phyloP scores from a whole-genome alignment of 2,113 vertebrate genomes.

The Cariama cristata region DNA sequence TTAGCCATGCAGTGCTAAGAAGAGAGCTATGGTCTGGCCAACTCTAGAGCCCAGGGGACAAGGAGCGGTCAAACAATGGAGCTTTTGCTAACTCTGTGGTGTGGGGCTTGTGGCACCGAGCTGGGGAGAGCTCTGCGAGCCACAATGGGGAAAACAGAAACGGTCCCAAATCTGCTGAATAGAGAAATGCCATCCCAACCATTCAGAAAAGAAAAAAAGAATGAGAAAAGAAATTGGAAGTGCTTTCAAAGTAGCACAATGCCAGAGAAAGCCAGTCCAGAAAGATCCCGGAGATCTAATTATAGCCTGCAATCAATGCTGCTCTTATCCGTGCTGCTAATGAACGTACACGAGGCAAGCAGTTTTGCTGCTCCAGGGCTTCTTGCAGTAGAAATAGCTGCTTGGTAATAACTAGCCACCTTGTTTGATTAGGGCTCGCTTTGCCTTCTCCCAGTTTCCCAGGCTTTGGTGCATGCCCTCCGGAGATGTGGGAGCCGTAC shows the following conservation, averaged over 20 bases:
- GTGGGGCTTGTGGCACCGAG: neutral
- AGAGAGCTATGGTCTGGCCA: neutral
- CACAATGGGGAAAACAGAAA: neutral
- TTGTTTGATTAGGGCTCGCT: neutral
- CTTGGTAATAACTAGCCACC: neutral
- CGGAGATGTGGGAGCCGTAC: neutral
- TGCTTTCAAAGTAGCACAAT: slow-evolving; percentile 43
- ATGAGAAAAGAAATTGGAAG: slow-evolving; percentile 8
- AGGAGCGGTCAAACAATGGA: neutral
- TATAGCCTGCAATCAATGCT: slow-evolving; percentile 45
- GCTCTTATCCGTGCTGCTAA: slow-evolving; percentile 47
- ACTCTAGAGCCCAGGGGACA: neutral
- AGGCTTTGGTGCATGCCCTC: neutral
- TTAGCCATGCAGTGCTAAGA: neutral
- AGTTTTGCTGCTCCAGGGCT: slow-evolving; percentile 44
- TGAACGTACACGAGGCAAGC: neutral
- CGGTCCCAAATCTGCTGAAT: slow-evolving; percentile 54
- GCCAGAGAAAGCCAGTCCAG: neutral
- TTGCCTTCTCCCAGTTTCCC: slow-evolving; percentile 25
- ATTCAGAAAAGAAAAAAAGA: slow-evolving; percentile 7
- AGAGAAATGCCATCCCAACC: slow-evolving; percentile 43
- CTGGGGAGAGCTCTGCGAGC: neutral
- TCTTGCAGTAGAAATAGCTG: slow-evolving; percentile 19
- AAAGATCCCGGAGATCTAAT: slow-evolving; percentile 46
- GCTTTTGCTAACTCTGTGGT: neutral